phyloP scores from a whole-genome alignment of 2,888 invertebrate species.

The Hydroisotoma schaefferi region DNA sequence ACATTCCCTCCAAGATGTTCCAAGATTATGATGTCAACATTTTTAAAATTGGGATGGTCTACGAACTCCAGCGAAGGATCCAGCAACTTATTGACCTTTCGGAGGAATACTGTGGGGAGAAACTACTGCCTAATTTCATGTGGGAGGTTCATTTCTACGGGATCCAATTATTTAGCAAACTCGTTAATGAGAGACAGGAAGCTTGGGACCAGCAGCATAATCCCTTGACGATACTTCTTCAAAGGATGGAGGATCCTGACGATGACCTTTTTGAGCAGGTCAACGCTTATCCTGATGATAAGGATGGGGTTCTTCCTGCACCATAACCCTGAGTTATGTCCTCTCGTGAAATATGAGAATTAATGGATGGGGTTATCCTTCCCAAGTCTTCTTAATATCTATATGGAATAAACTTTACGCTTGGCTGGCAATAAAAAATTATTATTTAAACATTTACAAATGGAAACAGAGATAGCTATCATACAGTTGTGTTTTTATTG shows the following conservation, averaged over 20 bases:
- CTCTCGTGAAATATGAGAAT: no score
- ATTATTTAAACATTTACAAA: no score
- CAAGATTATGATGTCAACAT: slow-evolving; percentile 2
- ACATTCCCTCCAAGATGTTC: slow-evolving; percentile 2
- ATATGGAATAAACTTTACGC: no score
- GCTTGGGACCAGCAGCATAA: slow-evolving; percentile 9
- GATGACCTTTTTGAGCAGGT: no score
- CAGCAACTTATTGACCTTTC: neutral
- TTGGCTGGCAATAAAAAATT: no score
- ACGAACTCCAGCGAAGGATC: slow-evolving; percentile 4
- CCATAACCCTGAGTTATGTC: no score
- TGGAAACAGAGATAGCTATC: no score
- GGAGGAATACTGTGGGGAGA: slow-evolving; percentile 16
- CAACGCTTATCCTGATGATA: no score
- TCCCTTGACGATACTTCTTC: neutral
- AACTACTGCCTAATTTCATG: slow-evolving; percentile 9
- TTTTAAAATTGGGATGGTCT: slow-evolving; percentile 11
- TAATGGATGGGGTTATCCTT: no score
- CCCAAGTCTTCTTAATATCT: no score
- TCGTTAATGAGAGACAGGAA: slow-evolving; percentile 2
- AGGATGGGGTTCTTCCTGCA: no score
- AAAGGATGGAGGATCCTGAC: neutral
- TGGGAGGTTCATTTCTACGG: slow-evolving; percentile 16
- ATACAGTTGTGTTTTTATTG: no score
- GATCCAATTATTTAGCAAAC: slow-evolving; percentile 3